phyloP scores from a whole-genome alignment of 2,888 invertebrate species.

The Pterobdella sp. region DNA sequence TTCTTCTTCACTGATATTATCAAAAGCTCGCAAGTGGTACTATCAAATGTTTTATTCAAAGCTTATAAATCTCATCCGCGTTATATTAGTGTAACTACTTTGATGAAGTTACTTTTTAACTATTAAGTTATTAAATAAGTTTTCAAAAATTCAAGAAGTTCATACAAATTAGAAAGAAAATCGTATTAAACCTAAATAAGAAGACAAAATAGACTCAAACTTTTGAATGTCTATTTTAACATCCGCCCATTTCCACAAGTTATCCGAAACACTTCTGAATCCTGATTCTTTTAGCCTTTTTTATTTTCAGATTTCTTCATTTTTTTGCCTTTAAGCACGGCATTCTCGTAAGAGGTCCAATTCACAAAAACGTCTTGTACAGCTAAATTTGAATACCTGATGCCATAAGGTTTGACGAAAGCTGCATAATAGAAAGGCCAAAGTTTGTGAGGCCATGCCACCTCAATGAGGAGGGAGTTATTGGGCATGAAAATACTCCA shows the following conservation, averaged over 20 bases:
- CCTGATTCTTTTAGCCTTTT: not conserved
- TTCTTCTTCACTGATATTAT: too few species aligned
- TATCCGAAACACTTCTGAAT: slow-evolving; percentile 11
- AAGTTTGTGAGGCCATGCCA: slow-evolving; percentile 31
- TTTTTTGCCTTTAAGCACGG: slow-evolving; percentile 6
- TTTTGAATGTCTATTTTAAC: slow-evolving; percentile 22
- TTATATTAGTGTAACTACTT: too few species aligned
- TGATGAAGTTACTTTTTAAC: too few species aligned
- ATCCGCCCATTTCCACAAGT: slow-evolving; percentile 34
- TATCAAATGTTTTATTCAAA: too few species aligned
- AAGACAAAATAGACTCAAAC: too few species aligned
- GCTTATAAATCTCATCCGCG: too few species aligned
- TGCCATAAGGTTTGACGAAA: slow-evolving; percentile 21
- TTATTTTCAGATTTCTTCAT: slow-evolving; percentile 21
- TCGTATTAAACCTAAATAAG: too few species aligned
- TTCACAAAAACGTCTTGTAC: slow-evolving; percentile 24
- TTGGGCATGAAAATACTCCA: slow-evolving; percentile 32
- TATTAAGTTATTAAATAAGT: too few species aligned
- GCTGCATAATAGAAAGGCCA: slow-evolving; percentile 26
- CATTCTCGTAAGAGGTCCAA: slow-evolving; percentile 28
- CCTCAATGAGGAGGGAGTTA: slow-evolving; percentile 29
- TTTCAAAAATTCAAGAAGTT: too few species aligned
- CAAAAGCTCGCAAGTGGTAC: too few species aligned
- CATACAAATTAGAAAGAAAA: too few species aligned
- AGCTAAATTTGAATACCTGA: not conserved